Base-by-base conservation (phyloP, 2,797 vertebrate genomes). In the Pogoniulus pusillus region DNA sequence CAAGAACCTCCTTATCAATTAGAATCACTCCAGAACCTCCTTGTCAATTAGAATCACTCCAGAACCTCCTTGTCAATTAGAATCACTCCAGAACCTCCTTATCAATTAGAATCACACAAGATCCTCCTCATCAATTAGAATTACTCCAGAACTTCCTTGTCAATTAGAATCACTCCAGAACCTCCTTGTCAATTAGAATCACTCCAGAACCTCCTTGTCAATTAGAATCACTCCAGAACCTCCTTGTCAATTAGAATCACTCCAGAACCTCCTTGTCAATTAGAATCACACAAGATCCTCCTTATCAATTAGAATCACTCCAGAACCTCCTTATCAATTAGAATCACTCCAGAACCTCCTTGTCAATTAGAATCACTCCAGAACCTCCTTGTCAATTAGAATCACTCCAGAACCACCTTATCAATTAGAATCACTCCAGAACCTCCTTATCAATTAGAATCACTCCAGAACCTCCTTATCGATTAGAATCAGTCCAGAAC, bases 261-360 rank as follows among this genome's bases (percentile, higher is more conserved):
- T 95, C 90, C 86, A 89, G 47, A n/a, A n/a, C 90, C 89, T 96
- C 91, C 77, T 77, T 79, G 90, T 47, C 94, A 95, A 83, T 92
- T 93, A 87, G 82, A 95, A 94, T 93, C 91, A 92, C 91, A 95
- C 90, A 86, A 89, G 47, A n/a, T 91, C 90, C 89, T 96, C 91
- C 77, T 77, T 79, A 90, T 47, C 94, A 95, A 83, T 92, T 93
- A 87, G 82, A 95, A 94, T 93, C 91, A 92, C 91, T 95, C 90
- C 86, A 89, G 47, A n/a, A n/a, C 90, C 89, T 96, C 91, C 77
- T 77, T 79, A 90, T 47, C 94, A 95, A 83, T 92, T 93, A 87
- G 82, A 95, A 94, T 93, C 91, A 92, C 91, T 95, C 90, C 86
- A 89, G 47, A n/a, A n/a, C 90, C 89, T 96, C 91, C 77, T 77